Percentiles rank a stretch among this genome's conserved stretches.
Evolutionary conservation across 2,113 vertebrate genomes (phyloP).

Genomic region (Lampris incognitus): DNA sequence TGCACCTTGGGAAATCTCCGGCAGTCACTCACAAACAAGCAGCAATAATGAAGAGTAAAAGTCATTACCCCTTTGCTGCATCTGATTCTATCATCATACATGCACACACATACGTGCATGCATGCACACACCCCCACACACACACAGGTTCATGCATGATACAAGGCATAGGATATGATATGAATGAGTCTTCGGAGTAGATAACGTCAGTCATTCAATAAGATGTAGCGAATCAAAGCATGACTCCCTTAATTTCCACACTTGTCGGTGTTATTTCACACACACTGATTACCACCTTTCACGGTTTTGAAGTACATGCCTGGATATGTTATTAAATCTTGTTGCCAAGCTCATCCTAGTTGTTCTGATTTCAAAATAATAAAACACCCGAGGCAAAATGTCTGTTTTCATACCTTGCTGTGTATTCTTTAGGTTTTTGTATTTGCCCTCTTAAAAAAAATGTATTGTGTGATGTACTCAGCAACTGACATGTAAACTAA

Average conservation of each 20-base stretch:
- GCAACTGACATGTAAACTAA: not conserved
- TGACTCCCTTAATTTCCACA: constrained; percentile 71
- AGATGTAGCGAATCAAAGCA: constrained; percentile 73
- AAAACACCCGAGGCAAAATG: constrained; percentile 62
- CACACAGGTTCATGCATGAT: constrained; percentile 56
- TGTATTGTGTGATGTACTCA: constrained; percentile 48
- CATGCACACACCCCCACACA: constrained; percentile 24
- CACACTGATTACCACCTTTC: constrained; percentile 64
- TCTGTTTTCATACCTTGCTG: constrained; percentile 52
- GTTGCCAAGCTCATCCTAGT: constrained; percentile 61
- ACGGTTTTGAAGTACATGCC: constrained; percentile 65
- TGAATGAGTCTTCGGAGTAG: constrained; percentile 72
- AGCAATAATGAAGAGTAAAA: constrained; percentile 81
- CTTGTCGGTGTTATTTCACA: constrained; percentile 75
- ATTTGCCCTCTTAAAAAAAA: constrained; percentile 39
- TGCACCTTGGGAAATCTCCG: constrained; percentile 81
- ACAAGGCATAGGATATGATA: constrained; percentile 64
- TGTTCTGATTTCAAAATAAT: constrained; percentile 50
- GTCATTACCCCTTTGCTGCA: constrained; percentile 73
- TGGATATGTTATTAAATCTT: constrained; percentile 69
- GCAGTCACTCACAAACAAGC: constrained; percentile 80
- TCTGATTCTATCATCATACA: constrained; percentile 75
- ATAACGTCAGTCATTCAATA: constrained; percentile 74
- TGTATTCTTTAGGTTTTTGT: constrained; percentile 40
- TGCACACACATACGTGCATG: constrained; percentile 15